Evolutionary conservation across 2,888 invertebrate genomes (phyloP).

Genomic region (Nomada hirtipes): DNA sequence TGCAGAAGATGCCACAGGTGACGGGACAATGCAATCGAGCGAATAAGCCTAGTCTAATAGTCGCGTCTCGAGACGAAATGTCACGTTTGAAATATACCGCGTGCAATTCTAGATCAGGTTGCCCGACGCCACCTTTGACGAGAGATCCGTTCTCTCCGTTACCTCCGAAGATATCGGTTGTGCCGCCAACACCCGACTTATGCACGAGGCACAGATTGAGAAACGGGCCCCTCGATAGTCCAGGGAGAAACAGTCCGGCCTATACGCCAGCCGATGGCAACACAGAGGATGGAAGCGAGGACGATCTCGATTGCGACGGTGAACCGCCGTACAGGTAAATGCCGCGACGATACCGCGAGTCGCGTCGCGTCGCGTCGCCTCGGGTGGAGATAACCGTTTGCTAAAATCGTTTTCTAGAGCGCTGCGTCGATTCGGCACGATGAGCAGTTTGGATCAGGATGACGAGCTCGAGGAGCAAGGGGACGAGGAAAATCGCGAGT

Average conservation of each 20-base stretch:
- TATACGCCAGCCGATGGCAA: slow-evolving; percentile 81
- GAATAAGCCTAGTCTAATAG: no score
- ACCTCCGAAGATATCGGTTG: slow-evolving; percentile 90
- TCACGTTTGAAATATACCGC: no score
- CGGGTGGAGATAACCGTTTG: no score
- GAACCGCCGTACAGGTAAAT: slow-evolving; percentile 84
- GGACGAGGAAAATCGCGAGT: slow-evolving; percentile 79
- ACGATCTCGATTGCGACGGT: slow-evolving; percentile 82
- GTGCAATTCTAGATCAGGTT: slow-evolving; percentile 79
- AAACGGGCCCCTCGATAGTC: slow-evolving; percentile 79
- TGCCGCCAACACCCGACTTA: slow-evolving; percentile 90
- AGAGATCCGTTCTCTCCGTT: slow-evolving; percentile 84
- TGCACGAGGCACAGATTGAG: slow-evolving; percentile 77
- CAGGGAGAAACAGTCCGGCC: slow-evolving; percentile 79
- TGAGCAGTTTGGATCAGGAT: slow-evolving; percentile 84
- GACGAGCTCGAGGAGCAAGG: slow-evolving; percentile 81
- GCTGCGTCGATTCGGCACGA: slow-evolving; percentile 83
- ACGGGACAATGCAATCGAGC: neutral
- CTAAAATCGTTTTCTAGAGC: slow-evolving; percentile 69
- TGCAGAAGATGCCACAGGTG: slow-evolving; percentile 83
- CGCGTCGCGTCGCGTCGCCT: neutral
- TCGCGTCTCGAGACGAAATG: no score
- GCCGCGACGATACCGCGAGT: no score
- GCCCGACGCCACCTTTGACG: slow-evolving; percentile 78
- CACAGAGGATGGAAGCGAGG: slow-evolving; percentile 83